A percentile compares a stretch with the other conserved stretches of the same genome.
These are phyloP conservation scores for Eledone cirrhosa DNA, from an alignment of 2,888 invertebrate genomes.

Conservation along the genomic window DNA sequence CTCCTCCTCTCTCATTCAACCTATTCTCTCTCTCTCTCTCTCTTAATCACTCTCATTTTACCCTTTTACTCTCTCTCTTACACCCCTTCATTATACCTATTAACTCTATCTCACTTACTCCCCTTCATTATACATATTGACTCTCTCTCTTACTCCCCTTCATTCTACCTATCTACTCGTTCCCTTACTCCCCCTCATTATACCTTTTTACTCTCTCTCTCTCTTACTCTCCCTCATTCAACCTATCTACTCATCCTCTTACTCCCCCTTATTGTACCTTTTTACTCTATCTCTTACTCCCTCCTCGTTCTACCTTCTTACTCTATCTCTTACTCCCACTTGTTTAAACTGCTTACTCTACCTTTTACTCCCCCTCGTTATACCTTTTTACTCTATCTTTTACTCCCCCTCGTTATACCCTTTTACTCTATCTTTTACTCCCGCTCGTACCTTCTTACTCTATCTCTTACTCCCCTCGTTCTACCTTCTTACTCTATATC, in stretches of 20 bases:
- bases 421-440: not conserved
- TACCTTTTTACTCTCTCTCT: not conserved
- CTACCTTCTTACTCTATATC: not conserved
- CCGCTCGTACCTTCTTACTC: not conserved
- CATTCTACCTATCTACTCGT: not conserved
- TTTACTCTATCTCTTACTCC: not conserved
- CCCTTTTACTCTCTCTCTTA: not conserved
- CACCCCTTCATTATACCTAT: not conserved
- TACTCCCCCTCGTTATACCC: not conserved
- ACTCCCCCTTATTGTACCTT: not conserved
- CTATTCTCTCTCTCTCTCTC: not conserved
- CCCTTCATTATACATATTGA: not conserved
- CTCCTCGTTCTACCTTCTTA: not conserved
- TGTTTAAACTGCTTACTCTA: not conserved
- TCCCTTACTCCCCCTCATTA: not conserved
- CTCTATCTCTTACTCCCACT: no score
- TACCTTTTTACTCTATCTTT: not conserved
- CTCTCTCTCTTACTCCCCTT: not conserved
- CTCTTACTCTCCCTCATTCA: not conserved
- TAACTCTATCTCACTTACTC: not conserved
- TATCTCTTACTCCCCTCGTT: not conserved
- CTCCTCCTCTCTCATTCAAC: not conserved
- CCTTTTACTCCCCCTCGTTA: not conserved
- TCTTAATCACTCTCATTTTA: not conserved
- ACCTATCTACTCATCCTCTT: not conserved